These are phyloP conservation scores for Caenorhabditis sp. DNA, from an alignment of 2,888 invertebrate species.

Conservation along the genomic window DNA sequence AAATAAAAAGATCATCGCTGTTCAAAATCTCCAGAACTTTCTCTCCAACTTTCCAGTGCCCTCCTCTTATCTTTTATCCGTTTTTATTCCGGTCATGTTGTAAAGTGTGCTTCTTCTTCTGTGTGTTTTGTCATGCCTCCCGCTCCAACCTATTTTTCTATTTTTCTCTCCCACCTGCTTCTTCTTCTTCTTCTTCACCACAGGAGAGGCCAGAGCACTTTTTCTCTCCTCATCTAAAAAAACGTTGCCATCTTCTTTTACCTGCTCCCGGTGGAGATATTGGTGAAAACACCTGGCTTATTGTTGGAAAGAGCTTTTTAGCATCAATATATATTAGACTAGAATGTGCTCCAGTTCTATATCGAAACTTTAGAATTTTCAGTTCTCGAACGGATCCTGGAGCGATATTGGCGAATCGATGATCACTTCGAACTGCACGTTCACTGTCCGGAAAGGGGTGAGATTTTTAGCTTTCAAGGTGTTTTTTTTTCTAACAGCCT, in stretches of 20 bases:
- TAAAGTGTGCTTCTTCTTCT: conserved; percentile 50
- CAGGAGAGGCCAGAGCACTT: conserved; percentile 11
- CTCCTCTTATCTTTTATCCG: conserved; percentile 23
- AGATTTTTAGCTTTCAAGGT: not conserved
- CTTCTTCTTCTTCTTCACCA: conserved; percentile 5
- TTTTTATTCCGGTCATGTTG: conserved; percentile 57
- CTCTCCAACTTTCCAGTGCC: conserved; percentile 21
- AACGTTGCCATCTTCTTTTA: not conserved
- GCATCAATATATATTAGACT: conserved; percentile 9
- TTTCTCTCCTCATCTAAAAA: conserved; percentile 8
- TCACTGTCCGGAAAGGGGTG: conserved; percentile 67
- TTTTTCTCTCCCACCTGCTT: conserved; percentile 38
- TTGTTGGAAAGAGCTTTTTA: not conserved
- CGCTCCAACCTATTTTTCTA: conserved; percentile 10
- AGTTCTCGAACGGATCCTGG: conserved; percentile 74
- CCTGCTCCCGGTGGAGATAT: not conserved
- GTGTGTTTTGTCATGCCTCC: conserved; percentile 49
- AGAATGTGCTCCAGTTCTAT: not conserved
- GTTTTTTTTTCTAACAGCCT: not conserved
- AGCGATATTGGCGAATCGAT: conserved; percentile 71
- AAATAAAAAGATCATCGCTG: too few relatives aligned
- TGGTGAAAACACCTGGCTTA: conserved; percentile 18
- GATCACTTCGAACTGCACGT: conserved; percentile 68
- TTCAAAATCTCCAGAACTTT: not conserved
- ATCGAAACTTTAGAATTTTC: conserved; percentile 21